Percentiles rank a stretch among this genome's conserved stretches.
These are phyloP conservation scores for Anticlea derivata DNA, from an alignment of 2,888 invertebrate species.

Conservation along the genomic window DNA sequence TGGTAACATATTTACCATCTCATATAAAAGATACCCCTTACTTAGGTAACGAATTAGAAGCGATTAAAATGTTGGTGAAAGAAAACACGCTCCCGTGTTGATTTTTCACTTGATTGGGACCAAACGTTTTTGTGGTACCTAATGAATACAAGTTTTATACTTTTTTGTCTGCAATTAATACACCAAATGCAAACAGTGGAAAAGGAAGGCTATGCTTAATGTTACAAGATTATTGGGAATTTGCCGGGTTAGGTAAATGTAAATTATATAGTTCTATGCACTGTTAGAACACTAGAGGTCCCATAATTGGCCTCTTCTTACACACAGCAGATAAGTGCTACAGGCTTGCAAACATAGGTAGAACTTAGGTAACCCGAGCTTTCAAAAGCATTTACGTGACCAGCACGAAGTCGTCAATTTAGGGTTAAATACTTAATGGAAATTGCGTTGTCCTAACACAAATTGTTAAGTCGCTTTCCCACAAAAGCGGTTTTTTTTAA, in stretches of 20 bases:
- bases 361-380: constrained; percentile 14
- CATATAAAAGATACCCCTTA: too few species aligned
- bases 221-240: too few species aligned
- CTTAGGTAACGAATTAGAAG: too few species aligned
- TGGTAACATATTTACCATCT: too few species aligned
- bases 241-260: neutral
- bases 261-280: neutral
- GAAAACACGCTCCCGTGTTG: constrained; percentile 4
- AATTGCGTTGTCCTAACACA: too few species aligned
- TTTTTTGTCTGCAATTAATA: neutral
- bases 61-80: too few species aligned
- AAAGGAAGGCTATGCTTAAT: too few species aligned
- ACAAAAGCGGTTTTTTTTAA: too few species aligned
- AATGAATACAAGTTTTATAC: neutral
- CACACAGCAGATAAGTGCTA: neutral
- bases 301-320: constrained; percentile 11
- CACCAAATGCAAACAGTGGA: neutral
- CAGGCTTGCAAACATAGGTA: too few species aligned
- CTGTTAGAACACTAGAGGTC: neutral
- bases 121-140: constrained; percentile 3
- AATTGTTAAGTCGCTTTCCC: too few species aligned
- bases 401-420: neutral
- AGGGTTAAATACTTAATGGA: neutral
- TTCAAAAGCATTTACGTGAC: neutral
- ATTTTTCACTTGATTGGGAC: constrained; percentile 4